Percentiles rank a stretch among this genome's conserved stretches.
phyloP scores from a whole-genome alignment of 1,140 invertebrate species.

The Zaprionus inermis region DNA sequence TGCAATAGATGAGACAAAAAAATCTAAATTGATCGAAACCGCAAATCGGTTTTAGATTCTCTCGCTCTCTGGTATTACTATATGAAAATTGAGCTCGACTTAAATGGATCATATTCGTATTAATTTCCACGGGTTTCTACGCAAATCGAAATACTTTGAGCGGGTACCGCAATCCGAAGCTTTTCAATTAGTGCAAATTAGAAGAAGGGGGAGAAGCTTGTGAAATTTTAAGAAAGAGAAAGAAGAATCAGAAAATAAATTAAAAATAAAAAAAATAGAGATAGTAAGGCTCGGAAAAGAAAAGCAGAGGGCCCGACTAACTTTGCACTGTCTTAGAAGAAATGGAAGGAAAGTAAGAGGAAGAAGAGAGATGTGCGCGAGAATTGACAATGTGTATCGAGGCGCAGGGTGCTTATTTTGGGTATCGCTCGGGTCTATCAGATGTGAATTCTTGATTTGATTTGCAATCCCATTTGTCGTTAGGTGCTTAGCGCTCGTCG shows the following conservation, averaged over 20 bases:
- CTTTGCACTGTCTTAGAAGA: too few species aligned
- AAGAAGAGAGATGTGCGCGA: too few species aligned
- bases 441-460: slow-evolving; percentile 27
- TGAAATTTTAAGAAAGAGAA: neutral
- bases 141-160: slow-evolving; percentile 1
- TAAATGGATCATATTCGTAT: neutral
- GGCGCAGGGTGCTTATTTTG: slow-evolving; percentile 19
- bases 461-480: slow-evolving; percentile 32
- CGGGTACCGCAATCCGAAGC: neutral
- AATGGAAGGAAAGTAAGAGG: too few species aligned
- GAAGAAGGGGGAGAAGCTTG: too few species aligned
- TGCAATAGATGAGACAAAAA: neutral
- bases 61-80: neutral
- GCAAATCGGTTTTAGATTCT: neutral
- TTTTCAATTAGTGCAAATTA: neutral
- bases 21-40: neutral
- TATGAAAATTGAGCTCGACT: neutral
- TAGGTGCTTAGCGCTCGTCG: neutral
- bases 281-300: too few species aligned
- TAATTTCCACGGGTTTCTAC: neutral
- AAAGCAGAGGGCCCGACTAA: too few species aligned
- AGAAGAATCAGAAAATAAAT: too few species aligned
- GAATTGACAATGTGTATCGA: slow-evolving; percentile 11
- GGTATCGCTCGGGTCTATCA: slow-evolving; percentile 19
- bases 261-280: neutral